Evolutionary conservation across 2,113 vertebrate genomes (phyloP).

Genomic region (Calidris pygmaea): DNA sequence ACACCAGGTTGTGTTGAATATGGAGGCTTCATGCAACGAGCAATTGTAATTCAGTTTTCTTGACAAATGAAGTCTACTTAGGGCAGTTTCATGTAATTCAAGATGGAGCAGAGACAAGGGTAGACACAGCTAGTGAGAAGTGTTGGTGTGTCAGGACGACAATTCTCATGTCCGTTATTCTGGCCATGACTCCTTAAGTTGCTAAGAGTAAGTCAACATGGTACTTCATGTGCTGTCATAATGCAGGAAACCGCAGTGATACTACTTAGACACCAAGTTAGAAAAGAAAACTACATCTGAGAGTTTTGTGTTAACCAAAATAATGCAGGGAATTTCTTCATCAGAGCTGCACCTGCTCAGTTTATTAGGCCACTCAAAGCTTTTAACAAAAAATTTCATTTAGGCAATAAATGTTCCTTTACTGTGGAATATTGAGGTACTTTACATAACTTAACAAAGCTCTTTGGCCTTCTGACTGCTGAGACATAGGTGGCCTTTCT

Average conservation of each 20-base stretch:
- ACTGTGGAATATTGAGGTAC: background rate
- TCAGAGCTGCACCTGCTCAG: background rate
- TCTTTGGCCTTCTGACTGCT: background rate
- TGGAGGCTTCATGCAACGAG: background rate
- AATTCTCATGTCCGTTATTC: background rate
- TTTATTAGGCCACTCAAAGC: background rate
- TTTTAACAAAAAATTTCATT: background rate
- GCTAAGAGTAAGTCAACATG: background rate
- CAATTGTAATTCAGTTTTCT: background rate
- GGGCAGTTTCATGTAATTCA: background rate
- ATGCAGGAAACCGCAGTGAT: background rate
- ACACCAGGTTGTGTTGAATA: background rate
- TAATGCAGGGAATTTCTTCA: background rate
- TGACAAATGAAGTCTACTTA: background rate
- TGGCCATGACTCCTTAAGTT: slow-evolving; percentile 2
- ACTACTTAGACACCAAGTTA: slow-evolving; percentile 25
- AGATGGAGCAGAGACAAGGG: background rate
- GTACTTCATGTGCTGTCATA: slow-evolving; percentile 27
- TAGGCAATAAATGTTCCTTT: background rate
- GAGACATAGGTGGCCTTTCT: background rate
- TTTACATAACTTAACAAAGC: background rate
- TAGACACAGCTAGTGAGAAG: background rate
- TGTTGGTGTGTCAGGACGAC: background rate
- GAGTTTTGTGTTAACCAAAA: background rate
- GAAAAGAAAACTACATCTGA: background rate